These are phyloP conservation scores for Solenopsis invicta DNA, from an alignment of 1,140 invertebrate species.

Conservation along the genomic window DNA sequence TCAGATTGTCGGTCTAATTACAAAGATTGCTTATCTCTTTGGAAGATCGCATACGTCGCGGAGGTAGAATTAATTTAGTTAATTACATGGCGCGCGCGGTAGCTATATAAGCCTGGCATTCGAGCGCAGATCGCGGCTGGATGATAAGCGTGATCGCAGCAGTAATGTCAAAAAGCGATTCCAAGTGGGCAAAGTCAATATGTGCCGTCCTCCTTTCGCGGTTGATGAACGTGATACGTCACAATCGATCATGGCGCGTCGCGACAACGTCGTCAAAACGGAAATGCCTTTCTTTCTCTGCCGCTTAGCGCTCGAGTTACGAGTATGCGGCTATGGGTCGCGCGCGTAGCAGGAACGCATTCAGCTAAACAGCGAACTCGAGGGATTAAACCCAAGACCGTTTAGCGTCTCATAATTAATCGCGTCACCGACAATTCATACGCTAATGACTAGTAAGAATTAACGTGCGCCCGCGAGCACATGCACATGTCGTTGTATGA, in stretches of 20 bases:
- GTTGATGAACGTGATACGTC: conserved; percentile 60
- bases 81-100: background rate
- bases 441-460: conserved; percentile 45
- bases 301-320: too few relatives aligned
- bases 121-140: background rate
- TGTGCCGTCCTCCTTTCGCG: conserved; percentile 36
- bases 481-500: background rate
- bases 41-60: background rate
- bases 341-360: background rate
- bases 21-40: conserved; percentile 12
- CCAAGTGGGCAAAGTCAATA: conserved; percentile 55
- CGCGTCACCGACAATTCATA: conserved; percentile 30
- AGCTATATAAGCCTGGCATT: background rate
- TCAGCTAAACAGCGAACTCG: background rate
- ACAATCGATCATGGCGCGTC: conserved; percentile 69
- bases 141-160: conserved; percentile 10
- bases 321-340: too few relatives aligned
- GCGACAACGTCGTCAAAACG: conserved; percentile 14
- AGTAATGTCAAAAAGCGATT: conserved; percentile 53
- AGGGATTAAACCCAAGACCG: background rate
- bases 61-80: conserved; percentile 29
- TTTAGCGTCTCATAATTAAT: conserved; percentile 42
- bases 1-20: background rate
- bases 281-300: conserved; percentile 40
- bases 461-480: background rate